Evolutionary conservation across 2,113 vertebrate species (phyloP).

Genomic region (Cisticola juncidis): DNA sequence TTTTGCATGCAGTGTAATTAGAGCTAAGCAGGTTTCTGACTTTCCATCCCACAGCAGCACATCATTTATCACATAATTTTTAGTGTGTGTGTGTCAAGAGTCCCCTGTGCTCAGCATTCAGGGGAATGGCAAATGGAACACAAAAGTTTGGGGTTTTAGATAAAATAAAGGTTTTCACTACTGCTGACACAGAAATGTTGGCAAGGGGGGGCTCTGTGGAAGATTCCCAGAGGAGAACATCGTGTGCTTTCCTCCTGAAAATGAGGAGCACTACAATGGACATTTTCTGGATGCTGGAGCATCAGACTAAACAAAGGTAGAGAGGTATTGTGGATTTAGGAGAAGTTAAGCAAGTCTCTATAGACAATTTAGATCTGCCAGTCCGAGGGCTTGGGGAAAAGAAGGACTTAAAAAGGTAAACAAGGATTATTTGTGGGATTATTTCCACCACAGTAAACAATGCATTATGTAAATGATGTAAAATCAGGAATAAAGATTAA

Average conservation of each 20-base stretch:
- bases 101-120: neutral
- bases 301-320: neutral
- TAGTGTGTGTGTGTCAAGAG: neutral
- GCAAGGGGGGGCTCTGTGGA: neutral
- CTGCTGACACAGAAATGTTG: neutral
- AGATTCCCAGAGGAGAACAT: neutral
- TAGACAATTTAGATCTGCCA: neutral
- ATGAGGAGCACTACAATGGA: neutral
- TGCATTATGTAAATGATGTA: neutral
- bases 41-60: accelerated
- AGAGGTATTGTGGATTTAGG: neutral
- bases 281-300: neutral
- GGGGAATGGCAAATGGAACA: neutral
- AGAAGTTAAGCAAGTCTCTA: neutral
- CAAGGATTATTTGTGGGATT: neutral
- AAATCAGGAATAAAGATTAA: neutral
- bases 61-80: neutral
- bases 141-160: neutral
- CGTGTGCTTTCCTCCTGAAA: neutral
- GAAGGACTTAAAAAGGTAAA: neutral
- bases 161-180: neutral
- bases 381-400: neutral
- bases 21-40: neutral
- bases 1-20: neutral
- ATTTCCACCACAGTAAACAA: neutral